Evolutionary conservation across 2,113 vertebrate species (phyloP).

Genomic region (Corythoichthys haematopterus): DNA sequence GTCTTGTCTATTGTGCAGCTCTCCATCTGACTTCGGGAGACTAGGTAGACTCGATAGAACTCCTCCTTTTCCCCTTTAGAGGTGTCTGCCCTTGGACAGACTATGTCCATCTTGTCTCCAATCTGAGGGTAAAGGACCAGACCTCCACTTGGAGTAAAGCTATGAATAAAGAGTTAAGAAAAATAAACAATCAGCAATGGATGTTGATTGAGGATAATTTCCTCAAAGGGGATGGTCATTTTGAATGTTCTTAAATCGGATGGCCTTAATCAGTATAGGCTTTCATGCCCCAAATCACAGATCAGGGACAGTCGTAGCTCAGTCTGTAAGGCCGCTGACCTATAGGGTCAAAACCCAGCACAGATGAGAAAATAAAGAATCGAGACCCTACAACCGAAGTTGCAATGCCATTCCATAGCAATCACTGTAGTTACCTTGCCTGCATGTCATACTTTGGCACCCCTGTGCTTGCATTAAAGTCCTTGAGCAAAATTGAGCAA

Average conservation of each 20-base stretch:
- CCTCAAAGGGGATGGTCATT: not conserved
- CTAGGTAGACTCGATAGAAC: slow-evolving; percentile 95
- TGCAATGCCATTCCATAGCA: not conserved
- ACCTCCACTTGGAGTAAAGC: slow-evolving; percentile 89
- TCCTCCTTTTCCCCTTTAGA: slow-evolving; percentile 81
- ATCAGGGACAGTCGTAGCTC: not conserved
- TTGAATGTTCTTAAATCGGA: not conserved
- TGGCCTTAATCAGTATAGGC: not conserved
- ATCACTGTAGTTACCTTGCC: not conserved
- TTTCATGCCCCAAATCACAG: slow-evolving; percentile 3
- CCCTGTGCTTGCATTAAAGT: not conserved
- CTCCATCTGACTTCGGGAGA: slow-evolving; percentile 88
- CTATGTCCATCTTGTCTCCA: slow-evolving; percentile 98
- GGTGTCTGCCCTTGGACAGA: slow-evolving; percentile 88
- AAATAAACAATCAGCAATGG: not conserved
- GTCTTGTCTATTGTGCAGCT: slow-evolving; percentile 85
- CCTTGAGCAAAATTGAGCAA: not conserved
- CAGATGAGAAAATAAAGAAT: not conserved
- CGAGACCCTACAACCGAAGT: not conserved
- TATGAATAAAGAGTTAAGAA: slow-evolving; percentile 39
- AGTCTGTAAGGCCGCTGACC: not conserved
- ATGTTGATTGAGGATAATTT: not conserved
- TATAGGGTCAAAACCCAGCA: not conserved
- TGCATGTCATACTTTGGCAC: not conserved
- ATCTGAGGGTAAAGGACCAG: slow-evolving; percentile 94